Evolutionary conservation across 2,888 invertebrate species (phyloP).

Genomic region (Muscina levida): DNA sequence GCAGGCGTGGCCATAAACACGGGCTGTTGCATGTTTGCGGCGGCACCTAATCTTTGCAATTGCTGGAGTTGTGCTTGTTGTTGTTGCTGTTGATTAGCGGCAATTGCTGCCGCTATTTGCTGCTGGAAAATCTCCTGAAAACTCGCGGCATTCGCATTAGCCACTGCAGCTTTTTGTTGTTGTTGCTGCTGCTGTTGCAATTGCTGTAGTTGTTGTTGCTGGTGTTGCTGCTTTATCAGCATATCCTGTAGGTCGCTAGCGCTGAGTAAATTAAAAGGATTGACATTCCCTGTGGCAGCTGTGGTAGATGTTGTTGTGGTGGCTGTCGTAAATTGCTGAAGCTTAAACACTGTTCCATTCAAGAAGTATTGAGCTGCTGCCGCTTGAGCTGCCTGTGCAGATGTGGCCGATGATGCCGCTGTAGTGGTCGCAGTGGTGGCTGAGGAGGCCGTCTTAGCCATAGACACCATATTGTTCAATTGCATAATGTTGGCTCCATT

Average conservation of each 20-base stretch:
- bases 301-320: conserved; percentile 77
- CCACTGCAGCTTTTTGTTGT: conserved; percentile 71
- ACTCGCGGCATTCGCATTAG: conserved; percentile 70
- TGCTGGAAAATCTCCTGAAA: conserved; percentile 76
- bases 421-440: conserved; percentile 66
- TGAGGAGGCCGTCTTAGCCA: conserved; percentile 73
- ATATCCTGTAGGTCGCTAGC: conserved; percentile 74
- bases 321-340: conserved; percentile 77
- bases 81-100: conserved; percentile 71
- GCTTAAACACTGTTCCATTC: conserved; percentile 79
- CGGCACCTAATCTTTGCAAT: conserved; percentile 71
- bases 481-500: conserved; percentile 81
- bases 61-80: conserved; percentile 73
- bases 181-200: conserved; percentile 63
- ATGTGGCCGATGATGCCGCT: conserved; percentile 70
- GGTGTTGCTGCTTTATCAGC: conserved; percentile 73
- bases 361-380: conserved; percentile 78
- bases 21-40: conserved; percentile 75
- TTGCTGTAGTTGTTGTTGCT: conserved; percentile 67
- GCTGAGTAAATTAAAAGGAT: conserved; percentile 74
- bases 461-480: conserved; percentile 73
- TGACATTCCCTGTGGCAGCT: conserved; percentile 69
- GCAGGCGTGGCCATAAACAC: conserved; percentile 79
- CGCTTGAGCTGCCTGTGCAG: conserved; percentile 75
- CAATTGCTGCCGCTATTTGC: conserved; percentile 69